Evolutionary conservation across 2,797 vertebrate genomes (phyloP).

Genomic region (Todus mexicanus): DNA sequence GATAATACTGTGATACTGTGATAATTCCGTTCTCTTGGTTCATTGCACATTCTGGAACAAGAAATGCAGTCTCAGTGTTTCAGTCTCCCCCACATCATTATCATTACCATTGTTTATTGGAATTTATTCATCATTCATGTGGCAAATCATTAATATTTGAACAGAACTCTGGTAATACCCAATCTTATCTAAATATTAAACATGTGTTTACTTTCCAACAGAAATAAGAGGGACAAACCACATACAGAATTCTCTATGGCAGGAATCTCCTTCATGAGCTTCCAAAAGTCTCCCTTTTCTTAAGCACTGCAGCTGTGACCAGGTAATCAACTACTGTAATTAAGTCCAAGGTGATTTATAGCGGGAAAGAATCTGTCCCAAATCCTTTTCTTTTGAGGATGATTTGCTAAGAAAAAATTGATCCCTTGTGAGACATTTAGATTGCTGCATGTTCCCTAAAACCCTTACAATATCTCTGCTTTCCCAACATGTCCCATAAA

Average conservation of each 20-base stretch:
- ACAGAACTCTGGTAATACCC: neutral
- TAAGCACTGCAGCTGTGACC: neutral
- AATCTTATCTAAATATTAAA: neutral
- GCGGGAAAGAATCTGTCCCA: neutral
- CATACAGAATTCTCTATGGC: neutral
- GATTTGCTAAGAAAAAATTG: neutral
- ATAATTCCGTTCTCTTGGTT: neutral
- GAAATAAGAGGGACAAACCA: neutral
- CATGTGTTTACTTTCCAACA: neutral
- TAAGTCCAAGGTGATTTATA: neutral
- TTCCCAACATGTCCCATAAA: neutral
- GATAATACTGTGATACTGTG: too few relatives aligned
- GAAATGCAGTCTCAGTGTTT: neutral
- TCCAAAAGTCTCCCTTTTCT: neutral
- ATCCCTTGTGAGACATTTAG: neutral
- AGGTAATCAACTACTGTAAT: neutral
- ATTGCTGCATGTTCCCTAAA: neutral
- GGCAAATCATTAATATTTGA: neutral
- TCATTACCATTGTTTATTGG: neutral
- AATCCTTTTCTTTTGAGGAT: neutral
- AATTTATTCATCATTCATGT: neutral
- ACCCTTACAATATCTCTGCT: neutral
- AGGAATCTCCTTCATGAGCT: neutral
- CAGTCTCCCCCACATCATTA: neutral
- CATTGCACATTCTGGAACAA: neutral